A percentile compares a stretch with the other conserved stretches of the same genome.
Evolutionary conservation across 2,888 invertebrate species (phyloP).

Genomic region (Agrochola macilenta): DNA sequence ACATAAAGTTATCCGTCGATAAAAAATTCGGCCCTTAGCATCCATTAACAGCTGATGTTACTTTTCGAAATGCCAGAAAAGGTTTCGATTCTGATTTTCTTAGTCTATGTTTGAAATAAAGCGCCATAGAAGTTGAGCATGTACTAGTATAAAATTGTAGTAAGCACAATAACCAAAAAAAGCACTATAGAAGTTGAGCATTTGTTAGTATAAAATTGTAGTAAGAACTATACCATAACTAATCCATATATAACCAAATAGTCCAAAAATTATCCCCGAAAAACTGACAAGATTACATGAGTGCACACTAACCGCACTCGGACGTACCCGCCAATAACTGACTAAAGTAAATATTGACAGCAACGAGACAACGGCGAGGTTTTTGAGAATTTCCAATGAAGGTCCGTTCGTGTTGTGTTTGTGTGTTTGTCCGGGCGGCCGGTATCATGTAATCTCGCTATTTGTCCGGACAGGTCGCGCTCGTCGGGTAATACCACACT

Average conservation of each 20-base stretch:
- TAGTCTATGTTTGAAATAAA: too few species aligned
- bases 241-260: neutral
- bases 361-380: conserved; percentile 86
- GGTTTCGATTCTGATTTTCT: too few species aligned
- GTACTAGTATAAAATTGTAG: too few species aligned
- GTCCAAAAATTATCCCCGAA: neutral
- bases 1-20: too few species aligned
- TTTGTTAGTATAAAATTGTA: too few species aligned
- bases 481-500: conserved; percentile 58
- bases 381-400: conserved; percentile 89
- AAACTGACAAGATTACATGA: conserved; percentile 14
- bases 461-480: conserved; percentile 68
- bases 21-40: too few species aligned
- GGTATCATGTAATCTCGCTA: conserved; percentile 77
- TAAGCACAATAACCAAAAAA: neutral
- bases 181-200: too few species aligned
- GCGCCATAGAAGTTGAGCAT: too few species aligned
- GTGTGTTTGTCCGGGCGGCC: conserved; percentile 75
- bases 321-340: conserved; percentile 87
- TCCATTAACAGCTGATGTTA: too few species aligned
- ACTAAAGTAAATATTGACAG: conserved; percentile 86
- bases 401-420: conserved; percentile 81
- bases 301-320: conserved; percentile 47
- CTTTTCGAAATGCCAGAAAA: too few species aligned
- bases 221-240: too few species aligned